Evolutionary conservation across 2,888 invertebrate genomes (phyloP).

Genomic region (Pheosia tremula): DNA sequence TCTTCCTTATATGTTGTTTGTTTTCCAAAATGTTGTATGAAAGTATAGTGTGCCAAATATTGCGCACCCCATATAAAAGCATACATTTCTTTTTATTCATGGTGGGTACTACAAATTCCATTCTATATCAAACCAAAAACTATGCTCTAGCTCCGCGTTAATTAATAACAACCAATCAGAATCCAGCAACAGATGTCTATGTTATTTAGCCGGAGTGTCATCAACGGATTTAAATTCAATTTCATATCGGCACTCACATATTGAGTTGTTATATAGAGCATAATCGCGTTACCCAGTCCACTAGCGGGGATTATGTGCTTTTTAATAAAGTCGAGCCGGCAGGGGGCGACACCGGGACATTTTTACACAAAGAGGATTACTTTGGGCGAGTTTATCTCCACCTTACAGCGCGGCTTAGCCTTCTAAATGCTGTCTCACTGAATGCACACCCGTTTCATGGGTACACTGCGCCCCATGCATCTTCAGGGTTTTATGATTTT

Average conservation of each 20-base stretch:
- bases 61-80: too few species aligned
- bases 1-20: neutral
- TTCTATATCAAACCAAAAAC: neutral
- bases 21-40: neutral
- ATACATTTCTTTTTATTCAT: too few species aligned
- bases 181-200: conserved; percentile 33
- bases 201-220: conserved; percentile 51
- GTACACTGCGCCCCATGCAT: conserved; percentile 8
- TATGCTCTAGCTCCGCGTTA: conserved; percentile 15
- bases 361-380: conserved; percentile 84
- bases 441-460: conserved; percentile 70
- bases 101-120: too few species aligned
- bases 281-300: conserved; percentile 83
- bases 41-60: too few species aligned
- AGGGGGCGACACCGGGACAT: conserved; percentile 78
- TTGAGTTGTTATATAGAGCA: conserved; percentile 78
- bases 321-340: conserved; percentile 79
- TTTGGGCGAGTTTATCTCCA: conserved; percentile 80
- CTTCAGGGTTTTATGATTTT: conserved; percentile 1
- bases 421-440: conserved; percentile 73
- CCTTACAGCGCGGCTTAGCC: conserved; percentile 81
- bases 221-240: conserved; percentile 78
- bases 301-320: conserved; percentile 82
- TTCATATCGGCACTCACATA: conserved; percentile 73
- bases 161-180: conserved; percentile 32